These are phyloP conservation scores for Euura saliciscinereae DNA, from an alignment of 1,140 invertebrate species.

Conservation along the genomic window DNA sequence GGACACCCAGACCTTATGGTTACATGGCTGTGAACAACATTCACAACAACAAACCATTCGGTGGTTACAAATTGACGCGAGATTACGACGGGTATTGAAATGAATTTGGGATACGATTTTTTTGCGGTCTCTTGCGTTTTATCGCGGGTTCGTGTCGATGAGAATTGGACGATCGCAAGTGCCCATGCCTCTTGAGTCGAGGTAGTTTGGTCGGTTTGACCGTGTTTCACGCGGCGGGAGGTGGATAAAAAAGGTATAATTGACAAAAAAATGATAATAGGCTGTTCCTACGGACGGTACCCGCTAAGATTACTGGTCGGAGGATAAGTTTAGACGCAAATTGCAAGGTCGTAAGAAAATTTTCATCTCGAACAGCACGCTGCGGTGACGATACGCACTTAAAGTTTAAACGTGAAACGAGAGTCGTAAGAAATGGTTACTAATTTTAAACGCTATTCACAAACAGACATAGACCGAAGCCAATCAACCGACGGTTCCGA, in stretches of 20 bases:
- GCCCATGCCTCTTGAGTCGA: neutral
- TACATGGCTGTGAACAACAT: constrained; percentile 67
- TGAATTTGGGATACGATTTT: neutral
- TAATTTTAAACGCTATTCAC: neutral
- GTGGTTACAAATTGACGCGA: constrained; percentile 59
- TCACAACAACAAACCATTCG: constrained; percentile 68
- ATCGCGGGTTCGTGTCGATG: neutral
- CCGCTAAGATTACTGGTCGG: neutral
- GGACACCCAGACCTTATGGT: constrained; percentile 62
- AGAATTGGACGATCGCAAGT: neutral
- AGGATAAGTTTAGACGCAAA: neutral
- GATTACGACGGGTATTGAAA: constrained; percentile 22
- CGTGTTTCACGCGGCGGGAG: neutral
- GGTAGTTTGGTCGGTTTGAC: neutral
- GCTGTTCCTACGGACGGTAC: neutral
- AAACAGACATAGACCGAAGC: neutral
- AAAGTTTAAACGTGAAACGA: neutral
- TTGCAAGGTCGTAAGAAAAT: neutral
- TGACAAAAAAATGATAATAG: constrained; percentile 1
- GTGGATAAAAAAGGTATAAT: neutral
- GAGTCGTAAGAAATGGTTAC: neutral
- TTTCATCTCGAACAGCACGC: neutral
- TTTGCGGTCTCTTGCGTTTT: neutral
- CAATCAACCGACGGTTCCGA: neutral
- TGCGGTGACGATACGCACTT: neutral